Percentiles rank a stretch among this genome's conserved stretches.
Conservation (phyloP, 1,140 invertebrate species). For the Drosophila gunungcola region DNA sequence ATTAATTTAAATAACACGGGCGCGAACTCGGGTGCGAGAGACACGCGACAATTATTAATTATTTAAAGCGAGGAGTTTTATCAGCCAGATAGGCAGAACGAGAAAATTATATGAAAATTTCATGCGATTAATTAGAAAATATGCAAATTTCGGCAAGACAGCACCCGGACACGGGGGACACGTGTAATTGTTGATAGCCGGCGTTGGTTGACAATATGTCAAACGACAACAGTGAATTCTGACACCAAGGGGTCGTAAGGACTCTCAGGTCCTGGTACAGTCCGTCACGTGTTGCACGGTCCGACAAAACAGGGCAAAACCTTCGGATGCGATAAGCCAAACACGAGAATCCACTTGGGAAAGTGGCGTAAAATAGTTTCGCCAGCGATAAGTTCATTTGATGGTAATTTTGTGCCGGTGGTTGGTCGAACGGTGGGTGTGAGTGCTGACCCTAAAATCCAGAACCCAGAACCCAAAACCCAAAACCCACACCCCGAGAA, state of each 20-base stretch:
- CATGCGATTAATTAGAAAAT: conserved; percentile 79
- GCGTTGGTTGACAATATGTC: conserved; percentile 76
- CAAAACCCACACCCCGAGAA: conserved; percentile 34
- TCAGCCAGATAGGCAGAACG: conserved; percentile 50
- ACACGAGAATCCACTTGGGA: conserved; percentile 80
- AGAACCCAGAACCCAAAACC: conserved; percentile 9
- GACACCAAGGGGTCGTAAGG: background rate
- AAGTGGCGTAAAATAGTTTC: conserved; percentile 80
- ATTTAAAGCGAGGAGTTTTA: conserved; percentile 59
- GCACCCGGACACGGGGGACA: conserved; percentile 59
- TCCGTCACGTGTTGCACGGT: conserved; percentile 73
- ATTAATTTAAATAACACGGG: conserved; percentile 58
- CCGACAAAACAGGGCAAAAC: conserved; percentile 23
- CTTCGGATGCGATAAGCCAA: conserved; percentile 63
- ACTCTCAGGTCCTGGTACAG: conserved; percentile 45
- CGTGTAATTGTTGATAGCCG: conserved; percentile 78
- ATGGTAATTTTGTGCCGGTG: conserved; percentile 70
- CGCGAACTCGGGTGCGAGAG: conserved; percentile 50
- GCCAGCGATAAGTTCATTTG: conserved; percentile 80
- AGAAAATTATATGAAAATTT: conserved; percentile 65
- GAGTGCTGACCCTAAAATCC: conserved; percentile 25
- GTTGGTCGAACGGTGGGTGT: conserved; percentile 51
- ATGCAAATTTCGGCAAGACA: conserved; percentile 75
- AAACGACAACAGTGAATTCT: conserved; percentile 55
- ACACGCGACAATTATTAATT: conserved; percentile 79